These are phyloP conservation scores for Acanthisitta chloris DNA, from an alignment of 2,113 vertebrate species.

Conservation along the genomic window DNA sequence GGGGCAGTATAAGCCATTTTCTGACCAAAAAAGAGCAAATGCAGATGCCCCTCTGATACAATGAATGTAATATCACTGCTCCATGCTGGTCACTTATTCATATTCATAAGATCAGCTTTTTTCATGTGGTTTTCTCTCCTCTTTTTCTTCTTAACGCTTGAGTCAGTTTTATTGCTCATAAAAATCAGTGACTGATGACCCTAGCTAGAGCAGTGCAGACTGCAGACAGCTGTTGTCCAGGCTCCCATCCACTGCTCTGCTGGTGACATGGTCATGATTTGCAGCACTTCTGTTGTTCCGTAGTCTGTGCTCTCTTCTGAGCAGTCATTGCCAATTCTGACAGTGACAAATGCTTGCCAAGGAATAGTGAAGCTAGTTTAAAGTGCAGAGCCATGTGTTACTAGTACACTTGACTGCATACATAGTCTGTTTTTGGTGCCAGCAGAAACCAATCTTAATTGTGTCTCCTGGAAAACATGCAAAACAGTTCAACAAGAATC, in stretches of 20 bases:
- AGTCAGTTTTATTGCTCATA: constrained; percentile 60
- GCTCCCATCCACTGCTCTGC: constrained; percentile 42
- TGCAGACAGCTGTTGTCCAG: constrained; percentile 59
- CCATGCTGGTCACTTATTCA: constrained; percentile 35
- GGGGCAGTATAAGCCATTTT: constrained; percentile 1
- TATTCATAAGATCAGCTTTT: constrained; percentile 54
- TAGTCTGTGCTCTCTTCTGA: constrained; percentile 35
- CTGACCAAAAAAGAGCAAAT: background rate
- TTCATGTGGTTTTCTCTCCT: constrained; percentile 6
- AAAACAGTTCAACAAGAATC: background rate
- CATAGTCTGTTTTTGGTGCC: constrained; percentile 9
- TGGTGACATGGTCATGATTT: constrained; percentile 45
- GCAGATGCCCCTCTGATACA: background rate
- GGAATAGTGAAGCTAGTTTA: constrained; percentile 50
- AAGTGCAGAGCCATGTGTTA: constrained; percentile 50
- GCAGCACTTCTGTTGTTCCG: background rate
- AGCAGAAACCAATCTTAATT: constrained; percentile 39
- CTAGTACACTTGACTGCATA: constrained; percentile 26
- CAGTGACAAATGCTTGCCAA: constrained; percentile 45
- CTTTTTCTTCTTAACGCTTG: constrained; percentile 45
- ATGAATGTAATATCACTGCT: background rate
- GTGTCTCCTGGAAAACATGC: constrained; percentile 44
- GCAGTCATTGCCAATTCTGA: constrained; percentile 42
- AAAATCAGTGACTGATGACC: constrained; percentile 65
- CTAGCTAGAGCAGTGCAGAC: constrained; percentile 35